These are phyloP conservation scores for Celastrina argiolus DNA, from an alignment of 2,888 invertebrate genomes.

Conservation along the genomic window DNA sequence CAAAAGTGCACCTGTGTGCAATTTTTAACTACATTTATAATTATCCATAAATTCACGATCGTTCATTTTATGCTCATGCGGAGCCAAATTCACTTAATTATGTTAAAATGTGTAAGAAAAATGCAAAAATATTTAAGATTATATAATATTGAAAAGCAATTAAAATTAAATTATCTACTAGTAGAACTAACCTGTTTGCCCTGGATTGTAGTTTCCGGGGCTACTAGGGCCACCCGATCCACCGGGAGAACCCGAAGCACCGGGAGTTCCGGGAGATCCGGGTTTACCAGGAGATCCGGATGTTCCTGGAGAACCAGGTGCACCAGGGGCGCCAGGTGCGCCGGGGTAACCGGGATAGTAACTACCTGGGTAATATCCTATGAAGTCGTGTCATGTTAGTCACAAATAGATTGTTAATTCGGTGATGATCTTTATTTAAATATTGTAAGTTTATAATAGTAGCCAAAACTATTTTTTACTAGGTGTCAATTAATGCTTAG, in stretches of 20 bases:
- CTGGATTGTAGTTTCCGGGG: slow-evolving; percentile 1
- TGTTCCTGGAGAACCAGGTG: slow-evolving; percentile 23
- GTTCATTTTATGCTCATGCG: no score
- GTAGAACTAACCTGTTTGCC: slow-evolving; percentile 35
- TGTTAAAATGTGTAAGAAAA: no score
- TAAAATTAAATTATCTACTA: no score
- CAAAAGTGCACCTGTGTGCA: no score
- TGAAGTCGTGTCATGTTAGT: background rate
- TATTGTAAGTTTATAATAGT: background rate
- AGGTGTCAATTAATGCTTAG: background rate
- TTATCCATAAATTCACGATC: no score
- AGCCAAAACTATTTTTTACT: no score
- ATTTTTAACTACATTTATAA: no score
- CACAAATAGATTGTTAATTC: background rate
- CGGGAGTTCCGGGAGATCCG: slow-evolving; percentile 31
- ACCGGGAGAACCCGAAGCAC: slow-evolving; percentile 29
- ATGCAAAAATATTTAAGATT: no score
- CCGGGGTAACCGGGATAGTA: slow-evolving; percentile 28
- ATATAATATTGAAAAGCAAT: no score
- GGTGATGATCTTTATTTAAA: background rate
- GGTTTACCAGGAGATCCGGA: slow-evolving; percentile 27
- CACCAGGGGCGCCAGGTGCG: slow-evolving; percentile 24
- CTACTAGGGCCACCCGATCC: slow-evolving; percentile 29
- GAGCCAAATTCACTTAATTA: no score
- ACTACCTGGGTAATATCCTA: slow-evolving; percentile 23